Conservation (phyloP, 2,113 vertebrate species). For the Chaetorhynchus papuensis region DNA sequence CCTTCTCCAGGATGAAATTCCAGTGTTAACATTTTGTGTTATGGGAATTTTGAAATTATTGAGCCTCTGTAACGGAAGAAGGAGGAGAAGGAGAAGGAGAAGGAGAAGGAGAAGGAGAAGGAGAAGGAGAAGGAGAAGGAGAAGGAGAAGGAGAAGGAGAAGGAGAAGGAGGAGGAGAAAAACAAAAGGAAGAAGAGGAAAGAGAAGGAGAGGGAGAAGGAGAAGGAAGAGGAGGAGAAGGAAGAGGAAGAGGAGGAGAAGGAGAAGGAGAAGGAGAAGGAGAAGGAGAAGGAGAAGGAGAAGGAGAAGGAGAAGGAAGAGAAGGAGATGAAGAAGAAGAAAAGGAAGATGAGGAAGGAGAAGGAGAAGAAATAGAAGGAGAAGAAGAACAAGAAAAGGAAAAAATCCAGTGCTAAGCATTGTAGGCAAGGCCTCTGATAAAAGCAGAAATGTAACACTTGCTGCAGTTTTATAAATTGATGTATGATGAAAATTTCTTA, state of each 20-base stretch:
- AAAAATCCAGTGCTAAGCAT: background rate
- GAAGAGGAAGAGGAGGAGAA: fast-evolving
- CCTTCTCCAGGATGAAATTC: background rate
- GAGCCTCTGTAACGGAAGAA: background rate
- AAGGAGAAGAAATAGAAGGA: fast-evolving
- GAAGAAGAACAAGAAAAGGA: background rate
- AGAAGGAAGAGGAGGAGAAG: fast-evolving
- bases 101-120: background rate
- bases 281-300: fast-evolving
- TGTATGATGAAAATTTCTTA: fast-evolving
- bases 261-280: fast-evolving
- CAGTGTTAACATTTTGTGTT: background rate
- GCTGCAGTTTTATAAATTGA: background rate
- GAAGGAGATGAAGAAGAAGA: fast-evolving
- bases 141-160: fast-evolving
- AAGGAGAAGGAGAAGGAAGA: fast-evolving
- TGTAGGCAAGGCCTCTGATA: background rate
- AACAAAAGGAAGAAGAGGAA: too few species aligned
- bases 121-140: fast-evolving
- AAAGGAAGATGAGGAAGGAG: background rate
- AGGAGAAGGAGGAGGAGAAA: fast-evolving
- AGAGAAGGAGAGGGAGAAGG: fast-evolving
- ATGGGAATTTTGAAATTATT: background rate
- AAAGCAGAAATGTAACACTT: background rate
- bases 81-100: background rate